phyloP scores from a whole-genome alignment of 2,888 invertebrate species.

The Melanchra persicariae region DNA sequence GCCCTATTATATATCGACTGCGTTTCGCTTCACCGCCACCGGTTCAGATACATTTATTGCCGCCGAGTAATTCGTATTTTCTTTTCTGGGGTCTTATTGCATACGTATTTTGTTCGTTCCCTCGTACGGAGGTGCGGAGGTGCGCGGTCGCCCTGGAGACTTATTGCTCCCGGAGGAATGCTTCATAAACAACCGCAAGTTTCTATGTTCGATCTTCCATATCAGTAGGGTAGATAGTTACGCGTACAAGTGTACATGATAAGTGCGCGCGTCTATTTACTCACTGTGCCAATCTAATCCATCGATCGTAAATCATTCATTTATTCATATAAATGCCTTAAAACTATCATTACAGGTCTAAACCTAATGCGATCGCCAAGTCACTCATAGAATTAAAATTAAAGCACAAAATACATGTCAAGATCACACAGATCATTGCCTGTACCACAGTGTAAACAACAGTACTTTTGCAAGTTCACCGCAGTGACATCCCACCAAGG shows the following conservation, averaged over 20 bases:
- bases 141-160: neutral
- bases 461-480: too few species aligned
- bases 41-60: slow-evolving; percentile 36
- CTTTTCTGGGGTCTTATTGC: slow-evolving; percentile 19
- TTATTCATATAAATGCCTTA: too few species aligned
- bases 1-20: slow-evolving; percentile 43
- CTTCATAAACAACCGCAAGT: slow-evolving; percentile 4
- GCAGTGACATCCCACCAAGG: too few species aligned
- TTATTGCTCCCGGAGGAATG: neutral
- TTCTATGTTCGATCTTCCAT: neutral
- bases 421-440: too few species aligned
- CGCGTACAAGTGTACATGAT: neutral
- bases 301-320: too few species aligned
- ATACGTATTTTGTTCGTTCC: slow-evolving; percentile 16
- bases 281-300: neutral
- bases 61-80: slow-evolving; percentile 31
- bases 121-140: neutral
- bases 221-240: neutral
- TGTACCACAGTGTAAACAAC: too few species aligned
- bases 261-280: neutral
- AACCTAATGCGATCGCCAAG: too few species aligned
- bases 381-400: too few species aligned
- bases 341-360: too few species aligned
- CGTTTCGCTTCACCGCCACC: slow-evolving; percentile 36
- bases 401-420: too few species aligned